Conservation (phyloP, 1,140 invertebrate species). For the Magallana gigas region DNA sequence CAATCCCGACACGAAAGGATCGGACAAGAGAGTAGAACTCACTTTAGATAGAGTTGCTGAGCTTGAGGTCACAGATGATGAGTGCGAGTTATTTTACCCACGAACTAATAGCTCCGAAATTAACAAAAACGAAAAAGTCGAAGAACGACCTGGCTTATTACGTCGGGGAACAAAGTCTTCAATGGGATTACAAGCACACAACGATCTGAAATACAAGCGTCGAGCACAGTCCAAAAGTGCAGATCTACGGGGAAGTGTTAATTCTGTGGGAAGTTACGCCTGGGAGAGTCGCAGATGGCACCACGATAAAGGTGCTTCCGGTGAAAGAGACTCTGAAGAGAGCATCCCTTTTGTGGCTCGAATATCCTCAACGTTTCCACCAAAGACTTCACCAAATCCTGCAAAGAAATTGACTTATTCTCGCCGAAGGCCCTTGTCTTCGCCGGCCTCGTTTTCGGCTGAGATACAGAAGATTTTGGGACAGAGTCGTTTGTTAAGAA, state of each 20-base stretch:
- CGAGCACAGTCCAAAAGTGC: slow-evolving; percentile 35
- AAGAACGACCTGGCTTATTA: slow-evolving; percentile 46
- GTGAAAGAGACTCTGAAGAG: slow-evolving; percentile 28
- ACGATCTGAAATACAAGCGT: slow-evolving; percentile 14
- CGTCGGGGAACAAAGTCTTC: slow-evolving; percentile 50
- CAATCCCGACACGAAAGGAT: neutral
- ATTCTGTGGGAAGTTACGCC: slow-evolving; percentile 50
- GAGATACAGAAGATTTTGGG: slow-evolving; percentile 49
- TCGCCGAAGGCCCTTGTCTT: slow-evolving; percentile 26
- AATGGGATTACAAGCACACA: slow-evolving; percentile 40
- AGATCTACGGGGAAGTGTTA: neutral
- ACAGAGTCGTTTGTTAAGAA: slow-evolving; percentile 43
- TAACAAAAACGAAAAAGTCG: neutral
- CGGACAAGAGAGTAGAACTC: neutral
- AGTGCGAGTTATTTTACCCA: slow-evolving; percentile 45
- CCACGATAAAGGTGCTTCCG: neutral
- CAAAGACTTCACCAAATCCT: neutral
- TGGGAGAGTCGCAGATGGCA: slow-evolving; percentile 44
- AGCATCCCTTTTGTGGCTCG: slow-evolving; percentile 41
- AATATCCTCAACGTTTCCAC: neutral
- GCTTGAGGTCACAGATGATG: slow-evolving; percentile 43
- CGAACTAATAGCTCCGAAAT: neutral
- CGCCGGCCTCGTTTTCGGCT: slow-evolving; percentile 32
- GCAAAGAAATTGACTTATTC: neutral
- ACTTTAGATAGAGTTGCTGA: slow-evolving; percentile 24